These are phyloP conservation scores for Copidosoma floridanum DNA, from an alignment of 1,140 invertebrate genomes.

Conservation along the genomic window DNA sequence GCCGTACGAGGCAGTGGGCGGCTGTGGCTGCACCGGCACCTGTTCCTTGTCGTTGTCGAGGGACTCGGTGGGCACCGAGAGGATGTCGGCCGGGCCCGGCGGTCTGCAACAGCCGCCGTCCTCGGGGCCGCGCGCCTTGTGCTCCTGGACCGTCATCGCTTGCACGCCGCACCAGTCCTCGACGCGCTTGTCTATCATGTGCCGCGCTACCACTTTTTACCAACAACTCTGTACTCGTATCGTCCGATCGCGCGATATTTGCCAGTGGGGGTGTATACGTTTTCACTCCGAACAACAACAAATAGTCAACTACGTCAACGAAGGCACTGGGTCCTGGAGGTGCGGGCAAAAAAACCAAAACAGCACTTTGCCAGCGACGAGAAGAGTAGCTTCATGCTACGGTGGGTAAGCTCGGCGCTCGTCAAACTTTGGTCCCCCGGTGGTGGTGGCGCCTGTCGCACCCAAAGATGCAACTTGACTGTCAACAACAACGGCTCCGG, in stretches of 20 bases:
- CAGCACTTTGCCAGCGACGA: conserved; percentile 1
- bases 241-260: no score
- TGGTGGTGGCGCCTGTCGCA: no score
- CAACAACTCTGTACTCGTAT: no score
- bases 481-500: no score
- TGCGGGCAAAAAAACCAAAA: no score
- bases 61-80: neutral
- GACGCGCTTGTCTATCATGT: conserved; percentile 37
- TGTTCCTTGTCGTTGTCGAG: conserved; percentile 43
- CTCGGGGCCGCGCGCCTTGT: conserved; percentile 48
- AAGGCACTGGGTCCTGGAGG: conserved; percentile 1
- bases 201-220: no score
- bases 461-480: no score
- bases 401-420: no score
- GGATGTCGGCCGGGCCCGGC: neutral
- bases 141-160: conserved; percentile 54
- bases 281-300: neutral
- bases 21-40: conserved; percentile 22
- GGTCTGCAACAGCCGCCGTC: conserved; percentile 19
- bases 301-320: neutral
- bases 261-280: neutral
- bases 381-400: conserved; percentile 1
- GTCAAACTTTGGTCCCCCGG: no score
- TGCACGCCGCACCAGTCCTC: conserved; percentile 37
- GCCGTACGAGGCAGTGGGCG: no score